Percentiles rank a stretch among this genome's conserved stretches.
Evolutionary conservation across 30 jellyfish, hydroid and myxozoan species (phyloP).

Genomic region (Mastigias papua): DNA sequence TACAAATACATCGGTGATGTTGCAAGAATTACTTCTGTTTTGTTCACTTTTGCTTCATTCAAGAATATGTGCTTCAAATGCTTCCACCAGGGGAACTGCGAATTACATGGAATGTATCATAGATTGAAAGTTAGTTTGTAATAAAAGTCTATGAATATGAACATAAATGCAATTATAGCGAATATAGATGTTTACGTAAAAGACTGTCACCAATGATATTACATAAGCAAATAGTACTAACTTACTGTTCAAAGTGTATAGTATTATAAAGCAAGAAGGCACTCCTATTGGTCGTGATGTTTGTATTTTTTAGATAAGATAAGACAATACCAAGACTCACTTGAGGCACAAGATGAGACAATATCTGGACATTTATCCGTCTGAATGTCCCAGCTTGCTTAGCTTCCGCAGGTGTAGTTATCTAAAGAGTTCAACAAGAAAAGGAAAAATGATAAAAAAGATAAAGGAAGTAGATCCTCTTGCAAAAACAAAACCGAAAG

Average conservation of each 20-base stretch:
- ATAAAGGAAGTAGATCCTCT: background rate
- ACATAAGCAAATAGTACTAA: too few relatives aligned
- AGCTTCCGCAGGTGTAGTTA: slow-evolving; percentile 96
- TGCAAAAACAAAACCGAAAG: too few relatives aligned
- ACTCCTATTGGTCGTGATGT: too few relatives aligned
- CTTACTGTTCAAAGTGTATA: too few relatives aligned
- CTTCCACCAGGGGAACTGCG: slow-evolving; percentile 86
- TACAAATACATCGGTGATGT: slow-evolving; percentile 88
- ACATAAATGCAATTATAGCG: background rate
- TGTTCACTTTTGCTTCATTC: slow-evolving; percentile 56
- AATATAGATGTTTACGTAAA: too few relatives aligned
- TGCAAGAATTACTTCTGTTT: slow-evolving; percentile 85
- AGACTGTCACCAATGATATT: too few relatives aligned
- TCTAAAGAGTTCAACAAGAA: slow-evolving; percentile 11
- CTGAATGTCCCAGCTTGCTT: slow-evolving; percentile 98
- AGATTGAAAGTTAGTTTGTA: too few relatives aligned
- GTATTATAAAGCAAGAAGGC: too few relatives aligned
- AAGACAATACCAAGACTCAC: slow-evolving; percentile 17
- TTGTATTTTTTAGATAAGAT: background rate
- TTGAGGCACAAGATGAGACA: slow-evolving; percentile 71
- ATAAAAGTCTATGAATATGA: background rate
- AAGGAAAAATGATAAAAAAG: background rate
- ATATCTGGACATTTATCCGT: slow-evolving; percentile 68
- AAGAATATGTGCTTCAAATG: slow-evolving; percentile 83
- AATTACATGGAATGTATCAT: background rate